phyloP scores from a whole-genome alignment of 2,797 vertebrate species.

The Sebastes melanostomus region DNA sequence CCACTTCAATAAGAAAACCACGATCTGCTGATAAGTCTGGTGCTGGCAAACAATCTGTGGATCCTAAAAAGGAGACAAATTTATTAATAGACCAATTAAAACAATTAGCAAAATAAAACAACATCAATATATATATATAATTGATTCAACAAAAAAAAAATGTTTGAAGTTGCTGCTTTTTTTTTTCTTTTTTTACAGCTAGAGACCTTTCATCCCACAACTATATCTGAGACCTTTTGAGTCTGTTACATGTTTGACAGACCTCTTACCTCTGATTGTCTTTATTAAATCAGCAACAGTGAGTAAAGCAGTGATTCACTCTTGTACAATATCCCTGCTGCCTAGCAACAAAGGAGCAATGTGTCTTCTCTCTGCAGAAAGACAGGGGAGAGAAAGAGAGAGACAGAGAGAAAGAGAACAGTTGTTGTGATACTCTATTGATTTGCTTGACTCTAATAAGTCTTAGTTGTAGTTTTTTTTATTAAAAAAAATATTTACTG shows the following conservation, averaged over 20 bases:
- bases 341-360: conserved; percentile 42
- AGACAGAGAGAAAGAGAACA: not conserved
- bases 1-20: not conserved
- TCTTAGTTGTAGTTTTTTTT: not conserved
- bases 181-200: not conserved
- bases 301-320: conserved; percentile 8
- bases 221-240: not conserved
- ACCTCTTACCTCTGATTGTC: conserved; percentile 24
- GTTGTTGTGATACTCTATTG: not conserved
- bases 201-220: fast-evolving
- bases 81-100: not conserved
- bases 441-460: not conserved
- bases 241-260: not conserved
- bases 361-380: conserved; percentile 29
- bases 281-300: conserved; percentile 12
- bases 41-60: not conserved
- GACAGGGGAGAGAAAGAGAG: not conserved
- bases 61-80: not conserved
- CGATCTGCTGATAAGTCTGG: not conserved
- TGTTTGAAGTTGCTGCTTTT: not conserved
- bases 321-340: conserved; percentile 23
- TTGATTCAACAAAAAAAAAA: not conserved
- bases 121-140: not conserved
- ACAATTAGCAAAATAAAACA: not conserved
- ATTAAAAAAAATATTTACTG: not conserved